Conservation (phyloP, 2,888 invertebrate species). For the Cantharis rustica region DNA sequence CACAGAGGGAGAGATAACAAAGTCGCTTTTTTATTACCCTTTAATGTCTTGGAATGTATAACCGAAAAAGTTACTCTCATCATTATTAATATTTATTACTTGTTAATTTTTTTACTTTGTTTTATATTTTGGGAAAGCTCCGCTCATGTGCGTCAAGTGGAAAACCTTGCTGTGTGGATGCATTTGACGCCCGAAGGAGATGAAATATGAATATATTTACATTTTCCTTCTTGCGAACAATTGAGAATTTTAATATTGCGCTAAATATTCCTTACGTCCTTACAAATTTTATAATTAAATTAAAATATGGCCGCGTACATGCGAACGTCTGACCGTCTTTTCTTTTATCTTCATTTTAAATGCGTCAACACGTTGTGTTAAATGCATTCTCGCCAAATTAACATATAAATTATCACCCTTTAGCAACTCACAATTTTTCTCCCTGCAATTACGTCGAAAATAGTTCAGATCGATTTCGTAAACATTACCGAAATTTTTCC, state of each 20-base stretch:
- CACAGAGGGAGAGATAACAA: constrained; percentile 8
- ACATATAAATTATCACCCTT: not conserved
- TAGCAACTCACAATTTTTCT: not conserved
- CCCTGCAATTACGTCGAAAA: not conserved
- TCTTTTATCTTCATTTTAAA: not conserved
- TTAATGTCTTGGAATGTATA: not conserved
- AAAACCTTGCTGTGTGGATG: constrained; percentile 18
- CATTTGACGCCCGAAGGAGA: constrained; percentile 15
- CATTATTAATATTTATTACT: not conserved
- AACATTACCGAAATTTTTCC: not conserved
- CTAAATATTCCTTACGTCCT: constrained; percentile 3
- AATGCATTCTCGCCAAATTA: not conserved
- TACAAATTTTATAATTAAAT: not conserved
- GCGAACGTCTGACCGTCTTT: not conserved
- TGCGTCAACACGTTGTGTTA: not conserved
- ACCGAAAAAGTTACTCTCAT: not conserved
- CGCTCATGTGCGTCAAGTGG: constrained; percentile 3
- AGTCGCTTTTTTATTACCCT: not conserved
- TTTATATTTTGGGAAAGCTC: not conserved
- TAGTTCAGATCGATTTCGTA: not conserved
- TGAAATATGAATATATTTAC: constrained; percentile 23
- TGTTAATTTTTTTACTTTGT: not conserved
- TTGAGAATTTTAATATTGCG: constrained; percentile 20
- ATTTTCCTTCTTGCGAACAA: constrained; percentile 10
- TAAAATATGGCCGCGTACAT: not conserved